Evolutionary conservation across 2,113 vertebrate genomes (phyloP).

Genomic region (Scomber colias): DNA sequence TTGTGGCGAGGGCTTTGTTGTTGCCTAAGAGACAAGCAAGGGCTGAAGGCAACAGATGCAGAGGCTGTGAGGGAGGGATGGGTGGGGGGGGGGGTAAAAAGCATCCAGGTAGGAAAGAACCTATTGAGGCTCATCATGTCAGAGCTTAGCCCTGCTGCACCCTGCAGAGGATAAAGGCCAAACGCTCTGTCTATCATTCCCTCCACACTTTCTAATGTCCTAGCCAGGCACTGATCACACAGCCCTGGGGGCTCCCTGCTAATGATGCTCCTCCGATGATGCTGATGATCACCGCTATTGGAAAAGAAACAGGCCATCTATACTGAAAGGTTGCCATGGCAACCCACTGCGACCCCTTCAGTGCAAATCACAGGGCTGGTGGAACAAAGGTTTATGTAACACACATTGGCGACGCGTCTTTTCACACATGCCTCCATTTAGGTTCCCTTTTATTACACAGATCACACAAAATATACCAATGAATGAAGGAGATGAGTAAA

Average conservation of each 20-base stretch:
- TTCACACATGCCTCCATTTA: not conserved
- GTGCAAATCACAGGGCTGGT: constrained; percentile 61
- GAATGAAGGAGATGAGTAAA: too few species aligned
- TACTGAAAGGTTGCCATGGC: constrained; percentile 72
- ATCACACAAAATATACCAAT: not conserved
- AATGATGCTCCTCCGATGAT: constrained; percentile 71
- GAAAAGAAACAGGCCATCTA: constrained; percentile 66
- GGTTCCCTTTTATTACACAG: not conserved
- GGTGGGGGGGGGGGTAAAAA: not conserved
- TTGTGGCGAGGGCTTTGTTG: constrained; percentile 49
- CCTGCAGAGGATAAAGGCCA: constrained; percentile 42
- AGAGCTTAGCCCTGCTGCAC: constrained; percentile 6
- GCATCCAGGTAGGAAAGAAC: constrained; percentile 37
- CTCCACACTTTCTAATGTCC: constrained; percentile 43
- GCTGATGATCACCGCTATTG: constrained; percentile 63
- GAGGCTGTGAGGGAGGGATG: not conserved
- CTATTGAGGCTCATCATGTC: constrained; percentile 4
- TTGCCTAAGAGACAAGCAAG: constrained; percentile 60
- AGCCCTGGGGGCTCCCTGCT: constrained; percentile 52
- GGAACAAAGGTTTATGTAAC: constrained; percentile 63
- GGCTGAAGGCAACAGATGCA: constrained; percentile 30
- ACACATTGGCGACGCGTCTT: constrained; percentile 33
- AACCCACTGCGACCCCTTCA: constrained; percentile 67
- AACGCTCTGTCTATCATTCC: constrained; percentile 19
- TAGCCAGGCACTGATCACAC: constrained; percentile 61